Evolutionary conservation across 2,113 vertebrate species (phyloP).

Genomic region (Myodes glareolus): DNA sequence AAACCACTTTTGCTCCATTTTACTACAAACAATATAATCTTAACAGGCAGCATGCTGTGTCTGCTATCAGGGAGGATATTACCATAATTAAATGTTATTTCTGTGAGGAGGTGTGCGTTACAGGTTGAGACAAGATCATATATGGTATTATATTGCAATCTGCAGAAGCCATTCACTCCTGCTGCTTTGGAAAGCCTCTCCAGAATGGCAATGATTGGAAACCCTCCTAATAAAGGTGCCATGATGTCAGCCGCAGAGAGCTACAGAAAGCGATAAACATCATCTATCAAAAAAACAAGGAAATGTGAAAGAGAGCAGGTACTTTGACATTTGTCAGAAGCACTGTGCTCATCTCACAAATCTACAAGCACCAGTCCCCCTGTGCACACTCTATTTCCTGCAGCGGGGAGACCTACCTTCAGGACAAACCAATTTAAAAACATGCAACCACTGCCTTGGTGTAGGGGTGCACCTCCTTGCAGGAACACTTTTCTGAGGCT

Average conservation of each 20-base stretch:
- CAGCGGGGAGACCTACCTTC: not conserved
- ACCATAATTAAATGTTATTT: conserved; percentile 86
- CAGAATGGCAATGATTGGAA: conserved; percentile 71
- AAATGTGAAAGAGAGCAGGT: not conserved
- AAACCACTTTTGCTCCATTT: conserved; percentile 69
- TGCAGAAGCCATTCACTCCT: conserved; percentile 82
- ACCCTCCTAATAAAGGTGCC: conserved; percentile 55
- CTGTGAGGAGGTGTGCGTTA: conserved; percentile 77
- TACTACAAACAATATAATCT: conserved; percentile 77
- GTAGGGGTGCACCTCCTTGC: not conserved
- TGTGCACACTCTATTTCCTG: not conserved
- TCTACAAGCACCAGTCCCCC: not conserved
- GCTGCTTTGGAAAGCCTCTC: conserved; percentile 81
- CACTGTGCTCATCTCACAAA: conserved; percentile 2
- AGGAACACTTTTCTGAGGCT: not conserved
- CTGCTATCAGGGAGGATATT: conserved; percentile 81
- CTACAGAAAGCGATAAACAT: not conserved
- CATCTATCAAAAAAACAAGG: not conserved
- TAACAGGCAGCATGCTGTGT: conserved; percentile 79
- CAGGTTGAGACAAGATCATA: conserved; percentile 81
- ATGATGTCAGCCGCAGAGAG: conserved; percentile 28
- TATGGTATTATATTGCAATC: conserved; percentile 80
- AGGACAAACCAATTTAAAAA: conserved; percentile 21
- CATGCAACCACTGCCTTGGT: not conserved
- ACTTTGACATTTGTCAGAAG: conserved; percentile 3